Percentiles rank a stretch among this genome's conserved stretches.
Evolutionary conservation across 2,113 vertebrate species (phyloP).

Genomic region (Ivindomyrus marchei): DNA sequence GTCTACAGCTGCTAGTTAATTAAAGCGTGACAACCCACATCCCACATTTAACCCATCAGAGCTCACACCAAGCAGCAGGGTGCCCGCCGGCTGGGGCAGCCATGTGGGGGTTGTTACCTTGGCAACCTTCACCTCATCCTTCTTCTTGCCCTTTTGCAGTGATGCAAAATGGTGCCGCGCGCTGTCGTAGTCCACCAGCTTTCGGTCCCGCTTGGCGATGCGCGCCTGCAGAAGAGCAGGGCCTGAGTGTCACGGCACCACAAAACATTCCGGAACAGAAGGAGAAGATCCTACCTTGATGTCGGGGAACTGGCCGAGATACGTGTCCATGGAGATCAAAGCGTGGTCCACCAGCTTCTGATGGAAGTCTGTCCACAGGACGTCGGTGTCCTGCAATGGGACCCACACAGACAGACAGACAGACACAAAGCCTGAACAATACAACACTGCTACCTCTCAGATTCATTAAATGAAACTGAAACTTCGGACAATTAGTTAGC

Average conservation of each 20-base stretch:
- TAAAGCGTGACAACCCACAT: background rate
- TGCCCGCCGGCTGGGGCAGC: too few relatives aligned
- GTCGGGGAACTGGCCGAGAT: constrained; percentile 89
- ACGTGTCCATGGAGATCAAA: constrained; percentile 76
- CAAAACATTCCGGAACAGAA: background rate
- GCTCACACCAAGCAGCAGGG: background rate
- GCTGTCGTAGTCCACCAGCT: constrained; percentile 95
- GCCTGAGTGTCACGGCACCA: background rate
- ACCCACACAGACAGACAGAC: background rate
- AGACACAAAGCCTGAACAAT: background rate
- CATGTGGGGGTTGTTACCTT: constrained; percentile 64
- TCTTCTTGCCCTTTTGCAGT: constrained; percentile 94
- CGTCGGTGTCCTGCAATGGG: constrained; percentile 77
- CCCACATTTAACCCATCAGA: background rate
- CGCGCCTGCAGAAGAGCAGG: constrained; percentile 65
- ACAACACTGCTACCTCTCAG: background rate
- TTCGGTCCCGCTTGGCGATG: constrained; percentile 90
- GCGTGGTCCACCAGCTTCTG: constrained; percentile 86
- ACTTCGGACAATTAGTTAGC: background rate
- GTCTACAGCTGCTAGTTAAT: background rate
- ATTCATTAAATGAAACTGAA: background rate
- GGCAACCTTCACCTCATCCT: constrained; percentile 93
- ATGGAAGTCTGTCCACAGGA: constrained; percentile 88
- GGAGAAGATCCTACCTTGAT: constrained; percentile 72
- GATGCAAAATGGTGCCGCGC: constrained; percentile 90